Base-by-base conservation (phyloP, 1,140 invertebrate species). In the Aphelinus atriplicis region DNA sequence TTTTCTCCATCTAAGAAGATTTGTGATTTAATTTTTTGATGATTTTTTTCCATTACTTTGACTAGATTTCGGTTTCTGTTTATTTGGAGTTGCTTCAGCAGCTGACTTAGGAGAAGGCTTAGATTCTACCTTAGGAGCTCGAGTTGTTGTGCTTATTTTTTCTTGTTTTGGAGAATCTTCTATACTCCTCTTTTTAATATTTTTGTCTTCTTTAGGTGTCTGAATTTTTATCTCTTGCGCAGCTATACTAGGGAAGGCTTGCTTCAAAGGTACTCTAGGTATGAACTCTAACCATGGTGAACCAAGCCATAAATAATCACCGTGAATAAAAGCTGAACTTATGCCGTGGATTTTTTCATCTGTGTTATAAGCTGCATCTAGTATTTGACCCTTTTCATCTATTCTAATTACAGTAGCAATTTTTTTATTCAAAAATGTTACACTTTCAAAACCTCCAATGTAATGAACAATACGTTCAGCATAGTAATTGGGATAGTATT, bases 211-310 rank as follows among this genome's bases (percentile, higher is more conserved):
- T 71, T 66, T 26, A 50, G 45, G n/a, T 60, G 6, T 76, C 3
- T 53, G 26, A 26, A 63, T 66, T 1, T 56, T 71, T 7, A 63
- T 71, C 45, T 70, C 9, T 70, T 71, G 1, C 53, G 42, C 60
- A 53, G 82, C 79, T 64, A 86, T 78, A 77, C 84, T 76, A 75
- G 90, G 86, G 56, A 90, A 83, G 80, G 88, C 80, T 79, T 90
- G 82, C 69, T 89, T 83, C 7, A 92, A 84, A 53, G 91, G 89
- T 45, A 92, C 88, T 78, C 90, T 89, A 3, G 88, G 92, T 60
- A 96, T 83, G 79, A 90, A 94, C 45, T 91, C 84, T 80, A 92
- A 91, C 76, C 89, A 90, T 6, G 94, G 94, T n/a, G 91, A 92
- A 10, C 95, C 93, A 1, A 94, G 81, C 83, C 91, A 93, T 2